These are phyloP conservation scores for Sylvia borin DNA, from an alignment of 2,797 vertebrate species.

Conservation along the genomic window DNA sequence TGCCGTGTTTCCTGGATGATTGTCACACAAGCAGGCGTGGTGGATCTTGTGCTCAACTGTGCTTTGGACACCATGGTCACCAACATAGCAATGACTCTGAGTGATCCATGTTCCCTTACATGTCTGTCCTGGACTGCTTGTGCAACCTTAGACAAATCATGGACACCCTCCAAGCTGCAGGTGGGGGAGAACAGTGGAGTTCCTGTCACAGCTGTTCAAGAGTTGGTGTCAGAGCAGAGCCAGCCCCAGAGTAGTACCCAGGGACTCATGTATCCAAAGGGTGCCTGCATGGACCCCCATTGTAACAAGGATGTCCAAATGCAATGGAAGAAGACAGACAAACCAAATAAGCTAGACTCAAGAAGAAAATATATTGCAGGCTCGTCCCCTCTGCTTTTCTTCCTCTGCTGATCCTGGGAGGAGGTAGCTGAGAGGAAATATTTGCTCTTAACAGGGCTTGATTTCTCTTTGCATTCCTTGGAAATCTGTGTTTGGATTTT, in stretches of 20 bases:
- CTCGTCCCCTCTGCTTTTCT: neutral
- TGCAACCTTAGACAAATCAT: neutral
- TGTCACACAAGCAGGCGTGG: neutral
- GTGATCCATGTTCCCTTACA: neutral
- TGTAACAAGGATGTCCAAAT: neutral
- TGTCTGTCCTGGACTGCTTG: neutral
- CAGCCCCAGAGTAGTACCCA: neutral
- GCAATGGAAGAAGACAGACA: neutral
- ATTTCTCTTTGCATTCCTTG: conserved; percentile 27
- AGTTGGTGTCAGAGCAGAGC: neutral
- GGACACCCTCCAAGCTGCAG: neutral
- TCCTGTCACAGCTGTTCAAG: neutral
- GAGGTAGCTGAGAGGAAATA: neutral
- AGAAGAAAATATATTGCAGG: neutral
- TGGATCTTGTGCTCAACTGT: neutral
- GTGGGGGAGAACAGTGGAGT: neutral
- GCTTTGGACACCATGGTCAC: neutral
- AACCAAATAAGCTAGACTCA: neutral
- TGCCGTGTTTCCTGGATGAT: neutral
- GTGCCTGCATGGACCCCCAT: accelerated
- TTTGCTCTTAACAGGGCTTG: neutral
- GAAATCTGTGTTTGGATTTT: conserved; percentile 5
- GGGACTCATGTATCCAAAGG: accelerated
- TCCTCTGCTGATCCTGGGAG: neutral
- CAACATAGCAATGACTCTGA: neutral